Base-by-base conservation (phyloP, 2,888 invertebrate species). In the Synergus itoensis region DNA sequence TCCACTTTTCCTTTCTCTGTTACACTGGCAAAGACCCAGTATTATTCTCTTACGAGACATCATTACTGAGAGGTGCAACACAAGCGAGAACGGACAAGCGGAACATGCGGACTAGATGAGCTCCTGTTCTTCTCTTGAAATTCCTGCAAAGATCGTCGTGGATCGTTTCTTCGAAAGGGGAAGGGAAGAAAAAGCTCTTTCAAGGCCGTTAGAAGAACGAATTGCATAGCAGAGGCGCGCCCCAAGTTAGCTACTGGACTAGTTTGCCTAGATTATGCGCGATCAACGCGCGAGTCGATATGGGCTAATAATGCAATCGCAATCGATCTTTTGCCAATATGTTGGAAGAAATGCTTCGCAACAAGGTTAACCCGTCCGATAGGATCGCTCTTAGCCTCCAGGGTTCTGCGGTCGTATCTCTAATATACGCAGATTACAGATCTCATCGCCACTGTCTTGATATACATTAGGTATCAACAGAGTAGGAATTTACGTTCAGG, bases 281-380 rank as follows among this genome's bases (percentile, higher is more conserved):
- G 83, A 83, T 79, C 80, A 67, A 80, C 78, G 73, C 78, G 77
- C 65, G 79, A 79, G 79, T 78, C 77, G 82, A 82, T 80, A 83
- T 78, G 36, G 78, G 67, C 64, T 65, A 80, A 83, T 83, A 83
- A 82, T 79, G 76, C 77, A 76, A 77, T 63, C 79, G 69, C 79
- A 60, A 76, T 76, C 64, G 77, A 69, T 63, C 78, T 75, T 81
- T 75, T 79, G 67, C 67, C 80, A 80, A 82, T 80, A 80, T 78
- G 81, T 80, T 83, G 78, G 79, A 69, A 76, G 79, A 82, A 78
- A 80, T 82, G 78, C 76, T 81, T 79, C 76, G 77, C 78, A 79
- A 79, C 57, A 77, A 81, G 80, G 83, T 82, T 82, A 82, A 80
- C 80, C 75, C 77, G 76, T 53, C 28, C 64, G 84, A 83, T 84